A percentile compares a stretch with the other conserved stretches of the same genome.
Evolutionary conservation across 2,797 vertebrate species (phyloP).

Genomic region (Epinephelus coioides): DNA sequence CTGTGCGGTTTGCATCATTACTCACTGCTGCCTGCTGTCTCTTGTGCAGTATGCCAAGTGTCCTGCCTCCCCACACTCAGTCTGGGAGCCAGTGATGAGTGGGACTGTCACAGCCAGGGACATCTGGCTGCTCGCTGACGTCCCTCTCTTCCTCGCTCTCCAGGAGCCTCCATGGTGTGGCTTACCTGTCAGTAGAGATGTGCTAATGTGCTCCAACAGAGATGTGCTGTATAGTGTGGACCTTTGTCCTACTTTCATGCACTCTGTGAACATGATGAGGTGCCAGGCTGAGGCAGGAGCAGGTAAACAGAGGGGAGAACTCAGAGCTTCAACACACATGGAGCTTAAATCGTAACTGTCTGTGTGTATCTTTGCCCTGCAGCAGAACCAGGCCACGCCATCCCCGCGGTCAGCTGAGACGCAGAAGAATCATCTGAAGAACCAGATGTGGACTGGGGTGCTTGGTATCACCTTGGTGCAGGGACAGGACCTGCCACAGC

Average conservation of each 20-base stretch:
- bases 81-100: slow-evolving; percentile 86
- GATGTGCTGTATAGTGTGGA: slow-evolving; percentile 74
- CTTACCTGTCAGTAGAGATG: slow-evolving; percentile 82
- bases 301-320: slow-evolving; percentile 56
- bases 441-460: slow-evolving; percentile 92
- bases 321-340: slow-evolving; percentile 28
- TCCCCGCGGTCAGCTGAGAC: slow-evolving; percentile 76
- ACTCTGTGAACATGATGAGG: slow-evolving; percentile 70
- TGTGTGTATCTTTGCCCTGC: slow-evolving; percentile 46
- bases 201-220: slow-evolving; percentile 82
- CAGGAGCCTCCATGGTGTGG: slow-evolving; percentile 78
- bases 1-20: slow-evolving; percentile 84
- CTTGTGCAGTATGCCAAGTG: slow-evolving; percentile 83
- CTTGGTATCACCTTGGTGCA: slow-evolving; percentile 92
- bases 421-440: slow-evolving; percentile 83
- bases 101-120: slow-evolving; percentile 86
- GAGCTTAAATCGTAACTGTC: slow-evolving; percentile 16
- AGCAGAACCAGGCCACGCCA: slow-evolving; percentile 60
- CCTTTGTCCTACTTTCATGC: slow-evolving; percentile 80
- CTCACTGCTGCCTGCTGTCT: slow-evolving; percentile 86
- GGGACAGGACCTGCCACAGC: slow-evolving; percentile 90
- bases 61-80: slow-evolving; percentile 84
- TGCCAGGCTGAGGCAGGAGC: slow-evolving; percentile 62
- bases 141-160: slow-evolving; percentile 76
- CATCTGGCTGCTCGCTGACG: slow-evolving; percentile 83